phyloP scores from a whole-genome alignment of 1,140 invertebrate species.

The Apis florea region DNA sequence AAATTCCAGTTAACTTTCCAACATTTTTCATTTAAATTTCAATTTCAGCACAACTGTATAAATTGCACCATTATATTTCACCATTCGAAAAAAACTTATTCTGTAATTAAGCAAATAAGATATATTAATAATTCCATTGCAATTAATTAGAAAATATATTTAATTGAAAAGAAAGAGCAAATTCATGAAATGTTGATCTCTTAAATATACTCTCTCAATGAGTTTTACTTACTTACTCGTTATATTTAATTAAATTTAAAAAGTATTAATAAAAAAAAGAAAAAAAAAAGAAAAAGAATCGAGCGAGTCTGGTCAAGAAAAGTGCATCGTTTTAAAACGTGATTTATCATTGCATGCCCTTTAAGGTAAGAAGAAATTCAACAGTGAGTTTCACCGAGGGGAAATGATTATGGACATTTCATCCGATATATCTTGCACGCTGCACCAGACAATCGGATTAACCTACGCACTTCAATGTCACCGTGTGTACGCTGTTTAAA shows the following conservation, averaged over 20 bases:
- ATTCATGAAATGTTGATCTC: slow-evolving; percentile 25
- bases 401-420: slow-evolving; percentile 8
- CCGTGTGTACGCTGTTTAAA: slow-evolving; percentile 17
- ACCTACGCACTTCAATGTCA: slow-evolving; percentile 62
- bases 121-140: neutral
- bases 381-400: neutral
- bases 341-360: slow-evolving; percentile 35
- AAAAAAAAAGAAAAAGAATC: slow-evolving; percentile 17
- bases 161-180: neutral
- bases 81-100: neutral
- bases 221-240: slow-evolving; percentile 28
- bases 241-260: slow-evolving; percentile 46
- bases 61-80: neutral
- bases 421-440: slow-evolving; percentile 27
- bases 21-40: neutral
- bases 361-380: slow-evolving; percentile 19
- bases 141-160: neutral
- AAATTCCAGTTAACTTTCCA: neutral
- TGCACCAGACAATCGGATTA: slow-evolving; percentile 58
- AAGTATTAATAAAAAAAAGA: slow-evolving; percentile 30
- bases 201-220: slow-evolving; percentile 20
- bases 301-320: slow-evolving; percentile 2
- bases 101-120: no score
- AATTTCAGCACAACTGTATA: neutral
- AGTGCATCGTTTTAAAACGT: slow-evolving; percentile 20